Conservation (phyloP, 2,888 invertebrate species). For the Agapetus fuscipes region DNA sequence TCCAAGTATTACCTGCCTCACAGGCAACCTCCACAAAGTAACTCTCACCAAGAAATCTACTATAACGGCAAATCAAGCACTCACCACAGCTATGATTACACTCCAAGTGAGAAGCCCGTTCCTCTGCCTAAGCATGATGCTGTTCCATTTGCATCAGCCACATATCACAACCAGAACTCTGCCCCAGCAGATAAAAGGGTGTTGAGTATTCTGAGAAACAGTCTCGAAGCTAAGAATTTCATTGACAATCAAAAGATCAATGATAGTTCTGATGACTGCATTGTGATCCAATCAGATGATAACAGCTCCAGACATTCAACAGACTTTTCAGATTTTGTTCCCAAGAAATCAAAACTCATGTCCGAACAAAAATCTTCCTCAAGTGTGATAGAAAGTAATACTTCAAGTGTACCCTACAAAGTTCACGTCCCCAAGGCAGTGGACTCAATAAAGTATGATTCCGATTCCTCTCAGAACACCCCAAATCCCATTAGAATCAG, state of each 20-base stretch:
- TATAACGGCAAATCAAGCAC: slow-evolving; percentile 7
- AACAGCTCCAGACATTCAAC: slow-evolving; percentile 28
- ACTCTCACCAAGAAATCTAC: slow-evolving; percentile 14
- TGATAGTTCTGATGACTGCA: slow-evolving; percentile 39
- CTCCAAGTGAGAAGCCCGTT: background rate
- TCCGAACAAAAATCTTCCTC: slow-evolving; percentile 10
- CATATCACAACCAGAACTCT: slow-evolving; percentile 20
- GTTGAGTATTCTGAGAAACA: slow-evolving; percentile 60
- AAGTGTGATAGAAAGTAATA: slow-evolving; percentile 2
- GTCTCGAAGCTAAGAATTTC: slow-evolving; percentile 55
- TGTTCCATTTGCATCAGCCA: slow-evolving; percentile 1
- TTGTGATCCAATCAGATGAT: slow-evolving; percentile 39
- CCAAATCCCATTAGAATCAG: slow-evolving; percentile 23
- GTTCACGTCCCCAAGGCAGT: slow-evolving; percentile 60
- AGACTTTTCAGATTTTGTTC: slow-evolving; percentile 39
- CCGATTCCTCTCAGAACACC: slow-evolving; percentile 34
- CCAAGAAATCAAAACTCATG: slow-evolving; percentile 31
- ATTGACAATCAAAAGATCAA: slow-evolving; percentile 44
- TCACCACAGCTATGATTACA: slow-evolving; percentile 12
- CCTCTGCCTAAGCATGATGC: slow-evolving; percentile 4
- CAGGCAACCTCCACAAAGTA: slow-evolving; percentile 9
- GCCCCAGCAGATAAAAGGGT: slow-evolving; percentile 58
- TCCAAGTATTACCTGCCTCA: slow-evolving; percentile 9
- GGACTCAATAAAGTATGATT: slow-evolving; percentile 51
- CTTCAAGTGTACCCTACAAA: slow-evolving; percentile 33